These are phyloP conservation scores for Pogonophryne albipinna DNA, from an alignment of 2,797 vertebrate genomes.

Conservation along the genomic window DNA sequence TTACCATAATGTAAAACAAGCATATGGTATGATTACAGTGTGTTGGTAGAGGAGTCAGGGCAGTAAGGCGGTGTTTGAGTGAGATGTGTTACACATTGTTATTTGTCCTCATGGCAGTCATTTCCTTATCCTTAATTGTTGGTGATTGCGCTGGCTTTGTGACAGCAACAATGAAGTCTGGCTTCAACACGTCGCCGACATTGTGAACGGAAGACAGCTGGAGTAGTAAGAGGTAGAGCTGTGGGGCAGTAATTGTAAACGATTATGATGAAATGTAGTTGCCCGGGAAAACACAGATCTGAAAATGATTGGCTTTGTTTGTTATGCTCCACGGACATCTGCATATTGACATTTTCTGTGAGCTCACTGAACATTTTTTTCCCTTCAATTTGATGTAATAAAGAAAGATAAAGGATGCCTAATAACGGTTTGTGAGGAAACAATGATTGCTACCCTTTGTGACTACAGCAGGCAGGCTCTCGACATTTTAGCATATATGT, in stretches of 20 bases:
- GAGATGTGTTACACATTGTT: conserved; percentile 67
- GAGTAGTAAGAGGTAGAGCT: conserved; percentile 55
- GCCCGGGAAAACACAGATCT: conserved; percentile 65
- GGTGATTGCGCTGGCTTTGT: conserved; percentile 68
- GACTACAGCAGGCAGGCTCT: conserved; percentile 3
- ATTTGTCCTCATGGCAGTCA: conserved; percentile 66
- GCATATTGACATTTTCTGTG: conserved; percentile 39
- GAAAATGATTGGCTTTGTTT: conserved; percentile 61
- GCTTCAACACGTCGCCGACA: conserved; percentile 53
- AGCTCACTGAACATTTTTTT: conserved; percentile 2
- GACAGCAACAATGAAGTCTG: conserved; percentile 72
- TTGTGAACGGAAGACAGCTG: conserved; percentile 55
- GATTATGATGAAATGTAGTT: conserved; percentile 64
- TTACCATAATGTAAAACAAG: conserved; percentile 46
- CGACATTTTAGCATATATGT: conserved; percentile 21
- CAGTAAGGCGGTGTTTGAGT: conserved; percentile 58
- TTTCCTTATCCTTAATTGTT: conserved; percentile 68
- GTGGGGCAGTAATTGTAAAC: conserved; percentile 68
- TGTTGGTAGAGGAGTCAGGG: conserved; percentile 47
- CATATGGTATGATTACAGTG: conserved; percentile 57
- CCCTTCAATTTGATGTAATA: conserved; percentile 34
- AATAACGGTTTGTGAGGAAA: conserved; percentile 18
- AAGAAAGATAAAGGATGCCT: conserved; percentile 27
- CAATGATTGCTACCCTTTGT: conserved; percentile 18
- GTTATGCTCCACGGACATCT: conserved; percentile 8